Base-by-base conservation (phyloP, 2,888 invertebrate genomes). In the Diadegma fenestrale region DNA sequence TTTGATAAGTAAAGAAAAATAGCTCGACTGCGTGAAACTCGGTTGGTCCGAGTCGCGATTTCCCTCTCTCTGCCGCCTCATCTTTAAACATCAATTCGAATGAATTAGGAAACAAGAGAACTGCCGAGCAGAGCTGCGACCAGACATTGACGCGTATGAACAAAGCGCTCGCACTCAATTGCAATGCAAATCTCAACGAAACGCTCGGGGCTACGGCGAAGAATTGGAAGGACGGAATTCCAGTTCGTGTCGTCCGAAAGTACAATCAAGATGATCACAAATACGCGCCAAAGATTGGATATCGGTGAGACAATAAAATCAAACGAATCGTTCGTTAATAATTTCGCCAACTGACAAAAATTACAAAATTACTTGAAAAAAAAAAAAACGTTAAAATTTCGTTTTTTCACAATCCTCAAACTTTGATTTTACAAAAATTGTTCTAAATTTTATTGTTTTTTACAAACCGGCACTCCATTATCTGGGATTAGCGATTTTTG, bases 201-300 rank as follows among this genome's bases (percentile, higher is more conserved):
- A 94, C 95, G 72, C 92, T 94, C 17, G 98, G 98, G 0, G 97
- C 96, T 0, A 96, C 96, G 90, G 96, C 97, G 0, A 95, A 94
- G 6, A 94, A 96, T 82, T 98, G 98, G 98, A 95, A 94, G 83
- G 93, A 93, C 10, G 98, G 98, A 0, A 96, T 96, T 91, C 97
- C 98, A 0, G 97, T 98, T 7, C 94, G 98, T 26, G 98, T 98
- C 0, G 95, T 97, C 0, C 95, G 98, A 43, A 97, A 96, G 86
- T 96, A 95, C 91, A 97, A 97, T 91, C 95, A 96, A 89, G 89
- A 94, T 1, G 97, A 97, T 91, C 96, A 97, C 93, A 97, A 96
- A 91, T 98, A 96, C 93, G 97, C 97, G 0, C 98, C 98, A 0
- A 95, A 95, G 85, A 54, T 37, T n/a, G 72, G 72, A 72, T 72